Evolutionary conservation across 2,888 invertebrate genomes (phyloP).

Genomic region (Frankliniella fusca): DNA sequence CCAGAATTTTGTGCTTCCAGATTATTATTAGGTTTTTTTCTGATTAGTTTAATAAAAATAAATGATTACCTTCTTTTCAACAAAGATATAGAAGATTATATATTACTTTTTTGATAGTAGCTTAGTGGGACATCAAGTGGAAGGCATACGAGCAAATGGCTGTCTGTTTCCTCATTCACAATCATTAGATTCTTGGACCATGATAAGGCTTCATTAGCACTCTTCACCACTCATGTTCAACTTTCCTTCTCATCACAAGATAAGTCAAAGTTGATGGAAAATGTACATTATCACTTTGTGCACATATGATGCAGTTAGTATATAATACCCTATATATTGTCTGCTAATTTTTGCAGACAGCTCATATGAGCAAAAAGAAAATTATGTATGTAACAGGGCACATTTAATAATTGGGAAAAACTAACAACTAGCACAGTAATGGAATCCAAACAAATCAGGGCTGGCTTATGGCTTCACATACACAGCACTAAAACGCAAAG

Average conservation of each 20-base stretch:
- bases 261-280: slow-evolving; percentile 16
- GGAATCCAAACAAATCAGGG: slow-evolving; percentile 7
- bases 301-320: slow-evolving; percentile 15
- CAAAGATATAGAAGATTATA: slow-evolving; percentile 19
- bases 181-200: neutral
- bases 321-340: neutral
- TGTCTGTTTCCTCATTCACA: neutral
- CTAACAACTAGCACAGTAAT: slow-evolving; percentile 26
- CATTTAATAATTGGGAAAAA: slow-evolving; percentile 20
- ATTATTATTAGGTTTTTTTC: neutral
- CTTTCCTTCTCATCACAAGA: neutral
- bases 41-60: slow-evolving; percentile 10
- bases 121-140: slow-evolving; percentile 3
- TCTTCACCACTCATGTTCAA: slow-evolving; percentile 9
- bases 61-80: slow-evolving; percentile 4
- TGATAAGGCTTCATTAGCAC: slow-evolving; percentile 3
- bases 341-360: slow-evolving; percentile 1
- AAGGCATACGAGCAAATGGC: slow-evolving; percentile 19
- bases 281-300: slow-evolving; percentile 25
- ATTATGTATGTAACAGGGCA: neutral
- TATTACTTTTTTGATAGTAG: neutral
- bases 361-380: slow-evolving; percentile 9
- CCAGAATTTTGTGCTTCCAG: neutral
- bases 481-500: slow-evolving; percentile 16
- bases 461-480: slow-evolving; percentile 7